Base-by-base conservation (phyloP, 2,888 invertebrate genomes). In the Apamea epomidion region DNA sequence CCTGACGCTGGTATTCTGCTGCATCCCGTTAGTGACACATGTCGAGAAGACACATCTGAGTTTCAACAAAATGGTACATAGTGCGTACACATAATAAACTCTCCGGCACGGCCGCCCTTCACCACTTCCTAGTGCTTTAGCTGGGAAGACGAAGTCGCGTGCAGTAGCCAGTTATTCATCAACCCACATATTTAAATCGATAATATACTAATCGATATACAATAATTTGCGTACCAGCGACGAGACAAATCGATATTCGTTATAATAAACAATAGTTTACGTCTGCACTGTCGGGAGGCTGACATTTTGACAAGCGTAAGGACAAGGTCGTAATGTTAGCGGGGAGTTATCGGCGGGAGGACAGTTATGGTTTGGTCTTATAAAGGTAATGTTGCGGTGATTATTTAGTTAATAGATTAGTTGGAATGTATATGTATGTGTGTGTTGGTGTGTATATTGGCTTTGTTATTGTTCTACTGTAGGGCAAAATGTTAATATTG, bases 191-290 rank as follows among this genome's bases (percentile, higher is more conserved):
- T 54, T 54, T 54, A 21, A 54, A 54, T 82, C 73, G 62, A 29
- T 73, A 72, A 80, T 74, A 45, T 76, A 78, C 32, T 79, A 73
- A 84, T 78, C 81, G 85, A 79, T 69, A 75, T 71, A 78, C 84
- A 76, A 87, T 81, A 79, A 86, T 80, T 81, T 80, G 78, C 76
- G 62, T 74, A 64, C 68, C 16, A 18, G 64, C 67, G 72, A 76
- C 71, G 67, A 87, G 81, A 90, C 84, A 86, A 86, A 87, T 87
- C 74, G 86, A 79, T 83, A 70, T 48, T 85, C 45, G 42, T 81
- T 73, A 85, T 72, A 69, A 83, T 88, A 90, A 87, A 90, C 90
- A 89, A 88, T 87, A 58, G 76, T 74, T 37, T 45, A 45, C 4
- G 71, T 80, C 74, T 72, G 78, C 75, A 69, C 67, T 74, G 86